phyloP scores from a whole-genome alignment of 2,113 vertebrate species.

The Vanacampus margaritifer region DNA sequence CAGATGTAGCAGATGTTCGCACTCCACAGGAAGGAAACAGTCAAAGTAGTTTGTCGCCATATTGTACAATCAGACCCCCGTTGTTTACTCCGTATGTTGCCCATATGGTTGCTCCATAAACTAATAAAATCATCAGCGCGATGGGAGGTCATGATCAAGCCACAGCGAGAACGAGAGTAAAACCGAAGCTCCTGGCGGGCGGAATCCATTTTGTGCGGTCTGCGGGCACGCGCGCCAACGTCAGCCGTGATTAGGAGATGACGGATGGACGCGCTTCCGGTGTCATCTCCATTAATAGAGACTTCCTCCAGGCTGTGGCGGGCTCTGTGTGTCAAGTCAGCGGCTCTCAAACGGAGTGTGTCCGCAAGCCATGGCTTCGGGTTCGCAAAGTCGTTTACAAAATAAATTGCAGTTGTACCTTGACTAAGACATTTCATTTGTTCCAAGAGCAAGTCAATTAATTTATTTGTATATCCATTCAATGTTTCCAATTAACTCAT shows the following conservation, averaged over 20 bases:
- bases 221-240: constrained; percentile 58
- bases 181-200: constrained; percentile 12
- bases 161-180: constrained; percentile 12
- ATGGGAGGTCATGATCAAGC: constrained; percentile 19
- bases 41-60: neutral
- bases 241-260: constrained; percentile 55
- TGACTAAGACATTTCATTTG: neutral
- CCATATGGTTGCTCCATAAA: constrained; percentile 3
- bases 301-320: constrained; percentile 16
- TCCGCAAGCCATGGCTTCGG: neutral
- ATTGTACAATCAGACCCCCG: neutral
- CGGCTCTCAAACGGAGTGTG: neutral
- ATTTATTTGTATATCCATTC: neutral
- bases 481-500: neutral
- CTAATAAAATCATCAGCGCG: constrained; percentile 13
- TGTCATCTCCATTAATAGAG: constrained; percentile 50
- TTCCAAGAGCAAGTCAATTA: neutral
- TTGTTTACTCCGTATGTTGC: neutral
- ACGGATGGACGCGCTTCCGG: constrained; percentile 46
- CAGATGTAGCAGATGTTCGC: too few species aligned
- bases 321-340: neutral
- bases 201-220: constrained; percentile 43
- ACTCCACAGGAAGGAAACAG: neutral
- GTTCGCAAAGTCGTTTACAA: neutral
- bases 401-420: neutral